A percentile compares a stretch with the other conserved stretches of the same genome.
These are phyloP conservation scores for Noctua janthe DNA, from an alignment of 2,888 invertebrate genomes.

Conservation along the genomic window DNA sequence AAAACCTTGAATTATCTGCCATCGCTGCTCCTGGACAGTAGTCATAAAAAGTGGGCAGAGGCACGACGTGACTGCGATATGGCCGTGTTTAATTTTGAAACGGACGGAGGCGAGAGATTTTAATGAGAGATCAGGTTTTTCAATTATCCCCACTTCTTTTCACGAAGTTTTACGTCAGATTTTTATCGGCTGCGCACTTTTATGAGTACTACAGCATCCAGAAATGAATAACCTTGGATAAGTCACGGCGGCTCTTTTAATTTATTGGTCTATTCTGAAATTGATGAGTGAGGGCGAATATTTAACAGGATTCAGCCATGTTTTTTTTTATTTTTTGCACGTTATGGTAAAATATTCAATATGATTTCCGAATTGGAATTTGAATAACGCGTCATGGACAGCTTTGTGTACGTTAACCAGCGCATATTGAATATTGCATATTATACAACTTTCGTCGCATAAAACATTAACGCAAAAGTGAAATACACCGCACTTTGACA, in stretches of 20 bases:
- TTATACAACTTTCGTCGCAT: slow-evolving; percentile 7
- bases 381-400: slow-evolving; percentile 32
- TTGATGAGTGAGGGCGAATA: slow-evolving; percentile 53
- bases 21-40: slow-evolving; percentile 69
- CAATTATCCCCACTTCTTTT: slow-evolving; percentile 87
- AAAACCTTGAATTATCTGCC: slow-evolving; percentile 63
- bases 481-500: background rate
- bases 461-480: background rate
- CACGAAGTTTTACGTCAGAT: slow-evolving; percentile 80
- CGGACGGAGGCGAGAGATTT: slow-evolving; percentile 87
- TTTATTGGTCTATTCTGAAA: slow-evolving; percentile 61
- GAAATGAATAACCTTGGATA: slow-evolving; percentile 62
- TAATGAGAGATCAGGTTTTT: slow-evolving; percentile 90
- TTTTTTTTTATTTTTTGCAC: slow-evolving; percentile 29
- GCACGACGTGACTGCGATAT: slow-evolving; percentile 87
- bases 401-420: slow-evolving; percentile 43
- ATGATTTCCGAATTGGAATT: slow-evolving; percentile 35
- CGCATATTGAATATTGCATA: slow-evolving; percentile 28
- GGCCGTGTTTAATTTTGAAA: slow-evolving; percentile 85
- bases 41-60: slow-evolving; percentile 79
- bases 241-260: slow-evolving; percentile 61
- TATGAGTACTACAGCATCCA: slow-evolving; percentile 69
- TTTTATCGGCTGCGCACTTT: slow-evolving; percentile 78
- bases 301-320: slow-evolving; percentile 30
- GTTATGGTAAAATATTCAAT: slow-evolving; percentile 51